Percentiles rank a stretch among this genome's conserved stretches.
phyloP scores from a whole-genome alignment of 2,113 vertebrate genomes.

The Forbesichthys papilliferus region DNA sequence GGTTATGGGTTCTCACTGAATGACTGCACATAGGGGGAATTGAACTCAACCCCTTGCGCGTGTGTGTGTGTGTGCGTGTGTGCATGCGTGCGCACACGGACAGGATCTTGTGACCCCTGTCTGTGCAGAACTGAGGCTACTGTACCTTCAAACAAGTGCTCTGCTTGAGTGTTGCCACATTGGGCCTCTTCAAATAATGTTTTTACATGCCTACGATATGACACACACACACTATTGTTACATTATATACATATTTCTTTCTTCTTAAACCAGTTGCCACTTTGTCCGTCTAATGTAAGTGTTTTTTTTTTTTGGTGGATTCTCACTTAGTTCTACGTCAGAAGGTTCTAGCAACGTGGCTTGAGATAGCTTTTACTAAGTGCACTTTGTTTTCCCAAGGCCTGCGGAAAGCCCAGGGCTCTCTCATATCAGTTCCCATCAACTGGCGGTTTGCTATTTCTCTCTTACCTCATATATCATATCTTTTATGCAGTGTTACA shows the following conservation, averaged over 20 bases:
- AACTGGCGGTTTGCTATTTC: constrained; percentile 48
- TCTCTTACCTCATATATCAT: constrained; percentile 61
- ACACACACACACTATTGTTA: constrained; percentile 32
- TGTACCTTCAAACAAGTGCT: constrained; percentile 62
- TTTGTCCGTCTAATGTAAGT: constrained; percentile 19
- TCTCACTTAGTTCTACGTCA: constrained; percentile 36
- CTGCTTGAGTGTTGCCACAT: constrained; percentile 75
- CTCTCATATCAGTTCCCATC: constrained; percentile 53
- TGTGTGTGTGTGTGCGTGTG: constrained; percentile 52
- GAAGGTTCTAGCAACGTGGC: constrained; percentile 53
- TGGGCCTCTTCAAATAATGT: constrained; percentile 19
- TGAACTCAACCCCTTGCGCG: constrained; percentile 55
- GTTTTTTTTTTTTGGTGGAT: constrained; percentile 10
- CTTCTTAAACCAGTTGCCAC: constrained; percentile 51
- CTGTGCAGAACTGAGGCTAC: constrained; percentile 63
- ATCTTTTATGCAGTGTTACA: constrained; percentile 73
- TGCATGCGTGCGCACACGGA: constrained; percentile 59
- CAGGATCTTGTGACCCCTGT: constrained; percentile 50
- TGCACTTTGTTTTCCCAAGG: constrained; percentile 76
- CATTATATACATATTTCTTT: constrained; percentile 24
- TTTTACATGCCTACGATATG: constrained; percentile 6
- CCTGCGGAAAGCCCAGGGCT: constrained; percentile 42
- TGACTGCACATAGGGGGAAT: constrained; percentile 48
- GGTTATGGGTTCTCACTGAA: constrained; percentile 63
- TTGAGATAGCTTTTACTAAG: constrained; percentile 77